Evolutionary conservation across 2,113 vertebrate species (phyloP), one percentile per base, ranked within the genome.

Genomic region (Sphyrna mokarran): DNA sequence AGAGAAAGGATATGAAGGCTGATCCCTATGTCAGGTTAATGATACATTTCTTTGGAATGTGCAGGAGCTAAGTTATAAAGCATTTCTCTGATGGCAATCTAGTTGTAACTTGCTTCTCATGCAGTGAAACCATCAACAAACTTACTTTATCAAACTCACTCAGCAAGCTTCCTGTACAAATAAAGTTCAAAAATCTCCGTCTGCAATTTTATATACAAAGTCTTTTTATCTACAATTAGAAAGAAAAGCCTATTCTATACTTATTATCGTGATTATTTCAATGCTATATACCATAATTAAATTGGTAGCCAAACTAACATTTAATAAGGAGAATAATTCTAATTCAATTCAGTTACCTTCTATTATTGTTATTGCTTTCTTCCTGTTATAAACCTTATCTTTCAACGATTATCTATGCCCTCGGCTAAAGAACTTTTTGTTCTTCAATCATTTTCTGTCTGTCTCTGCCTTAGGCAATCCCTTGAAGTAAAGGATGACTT

Each of bases 21-120:
- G 54, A 63, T 58, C 29, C 29, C 54, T 26, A 0, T n/a, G 48
- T 63, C 54, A 61, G 54, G 29, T 90, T 33, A 33, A 90, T 94
- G 91, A 94, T 69, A 37, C 66, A 94, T 94, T 94, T 68, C 91
- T 43, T 13, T 70, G 91, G 91, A 94, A 94, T 94, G 91, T 43
- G 63, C 63, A 70, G 20, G 20, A 94, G 37, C 91, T 23, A 29
- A 94, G 20, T 69, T 3, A 68, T 26, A 70, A 94, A 43, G 37
- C 37, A 94, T n/a, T 61, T 18, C 63, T 26, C 37, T 23, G 37
- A 48, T 11, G 63, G 40, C n/a, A 68, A 22, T 68, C 91, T 26
- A 94, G 91, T 94, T 94, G 91, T 40, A 43, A 94, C 91, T 70
- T 70, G 91, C 26, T 70, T 13, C 40, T 70, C 91, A 22, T 40